Evolutionary conservation across 2,113 vertebrate species (phyloP).

Genomic region (Dolichotis patagonum): DNA sequence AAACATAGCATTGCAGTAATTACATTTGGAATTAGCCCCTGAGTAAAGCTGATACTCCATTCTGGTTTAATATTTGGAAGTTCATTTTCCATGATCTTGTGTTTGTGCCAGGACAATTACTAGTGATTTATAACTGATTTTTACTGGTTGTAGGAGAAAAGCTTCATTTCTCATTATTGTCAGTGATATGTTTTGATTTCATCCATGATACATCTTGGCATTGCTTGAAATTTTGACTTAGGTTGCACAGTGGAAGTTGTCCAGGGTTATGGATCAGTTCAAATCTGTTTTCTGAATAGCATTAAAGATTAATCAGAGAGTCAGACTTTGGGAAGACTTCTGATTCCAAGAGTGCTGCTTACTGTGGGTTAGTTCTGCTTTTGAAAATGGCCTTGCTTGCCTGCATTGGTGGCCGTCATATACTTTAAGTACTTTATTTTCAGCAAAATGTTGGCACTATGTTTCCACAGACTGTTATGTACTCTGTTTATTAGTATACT

Average conservation of each 20-base stretch:
- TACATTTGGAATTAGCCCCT: slow-evolving; percentile 59
- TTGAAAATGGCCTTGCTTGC: neutral
- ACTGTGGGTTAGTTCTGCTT: neutral
- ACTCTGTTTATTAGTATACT: neutral
- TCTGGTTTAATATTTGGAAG: slow-evolving; percentile 63
- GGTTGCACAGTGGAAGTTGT: slow-evolving; percentile 64
- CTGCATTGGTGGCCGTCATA: neutral
- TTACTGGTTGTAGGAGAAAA: slow-evolving; percentile 52
- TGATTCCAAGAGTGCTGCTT: slow-evolving; percentile 27
- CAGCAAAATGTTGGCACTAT: neutral
- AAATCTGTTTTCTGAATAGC: slow-evolving; percentile 56
- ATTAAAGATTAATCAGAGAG: slow-evolving; percentile 55
- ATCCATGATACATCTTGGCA: slow-evolving; percentile 68
- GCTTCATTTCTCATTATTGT: slow-evolving; percentile 66
- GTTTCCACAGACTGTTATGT: neutral
- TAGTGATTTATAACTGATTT: slow-evolving; percentile 66
- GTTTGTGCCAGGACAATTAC: slow-evolving; percentile 54
- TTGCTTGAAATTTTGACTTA: slow-evolving; percentile 65
- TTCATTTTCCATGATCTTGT: slow-evolving; percentile 43
- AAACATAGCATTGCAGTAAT: slow-evolving; percentile 41
- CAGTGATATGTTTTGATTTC: slow-evolving; percentile 63
- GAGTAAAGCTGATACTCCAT: slow-evolving; percentile 39
- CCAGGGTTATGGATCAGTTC: slow-evolving; percentile 61
- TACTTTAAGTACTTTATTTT: slow-evolving; percentile 34
- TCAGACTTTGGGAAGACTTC: neutral